phyloP scores from a whole-genome alignment of 2,888 invertebrate genomes.

The Drosophila rubida region DNA sequence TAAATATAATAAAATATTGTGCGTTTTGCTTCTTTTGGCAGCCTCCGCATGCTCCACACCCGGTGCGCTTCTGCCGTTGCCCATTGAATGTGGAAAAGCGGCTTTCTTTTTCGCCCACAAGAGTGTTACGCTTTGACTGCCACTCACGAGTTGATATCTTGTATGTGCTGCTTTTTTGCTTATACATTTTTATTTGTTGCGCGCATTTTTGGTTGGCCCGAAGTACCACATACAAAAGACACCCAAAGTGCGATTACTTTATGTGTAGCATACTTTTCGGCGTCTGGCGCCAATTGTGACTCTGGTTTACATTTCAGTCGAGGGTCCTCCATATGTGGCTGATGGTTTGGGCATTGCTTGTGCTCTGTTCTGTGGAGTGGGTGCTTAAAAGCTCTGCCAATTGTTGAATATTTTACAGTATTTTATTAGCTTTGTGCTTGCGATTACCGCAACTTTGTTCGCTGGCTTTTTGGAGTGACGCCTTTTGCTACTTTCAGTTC shows the following conservation, averaged over 20 bases:
- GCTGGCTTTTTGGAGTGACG: constrained; percentile 31
- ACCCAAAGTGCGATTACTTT: constrained; percentile 41
- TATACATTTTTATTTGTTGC: constrained; percentile 33
- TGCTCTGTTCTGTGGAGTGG: constrained; percentile 1
- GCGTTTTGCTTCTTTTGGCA: constrained; percentile 11
- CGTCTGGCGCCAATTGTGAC: constrained; percentile 44
- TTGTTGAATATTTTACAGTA: constrained; percentile 74
- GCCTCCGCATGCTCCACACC: neutral
- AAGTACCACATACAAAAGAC: constrained; percentile 6
- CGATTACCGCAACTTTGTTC: constrained; percentile 40
- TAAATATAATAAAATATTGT: constrained; percentile 24
- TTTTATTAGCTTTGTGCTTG: constrained; percentile 62
- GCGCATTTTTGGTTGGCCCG: constrained; percentile 30
- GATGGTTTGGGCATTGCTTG: too few relatives aligned
- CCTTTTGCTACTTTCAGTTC: constrained; percentile 14
- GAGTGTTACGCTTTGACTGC: neutral
- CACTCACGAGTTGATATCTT: constrained; percentile 10
- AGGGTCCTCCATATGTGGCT: constrained; percentile 24
- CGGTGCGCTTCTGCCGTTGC: constrained; percentile 3
- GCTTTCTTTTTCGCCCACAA: constrained; percentile 17
- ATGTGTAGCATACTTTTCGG: constrained; percentile 61
- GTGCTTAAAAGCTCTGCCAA: constrained; percentile 68
- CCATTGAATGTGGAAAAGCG: constrained; percentile 36
- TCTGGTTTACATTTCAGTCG: constrained; percentile 50
- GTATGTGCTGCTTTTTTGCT: neutral